Evolutionary conservation across 2,113 vertebrate species (phyloP), one percentile per base, ranked within the genome.

Genomic region (Microtus ochrogaster): DNA sequence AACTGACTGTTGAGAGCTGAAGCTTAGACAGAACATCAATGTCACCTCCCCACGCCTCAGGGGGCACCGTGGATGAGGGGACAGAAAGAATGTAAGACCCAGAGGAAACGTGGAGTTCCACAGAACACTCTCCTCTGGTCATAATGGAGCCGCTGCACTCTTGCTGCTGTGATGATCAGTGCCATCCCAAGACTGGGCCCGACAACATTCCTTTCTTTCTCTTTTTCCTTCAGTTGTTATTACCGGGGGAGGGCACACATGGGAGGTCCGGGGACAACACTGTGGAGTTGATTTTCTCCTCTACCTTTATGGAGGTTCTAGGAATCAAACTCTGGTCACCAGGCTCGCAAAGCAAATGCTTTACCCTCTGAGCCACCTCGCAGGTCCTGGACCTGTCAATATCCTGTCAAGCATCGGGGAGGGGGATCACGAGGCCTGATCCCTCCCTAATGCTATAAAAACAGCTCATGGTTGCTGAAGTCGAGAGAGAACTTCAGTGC

Each of bases 71-170:
- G 36, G 3, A 16, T 63, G n/a, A 26, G 7, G 24, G 13, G 12
- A 63, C 12, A 63, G 55, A 41, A 61, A 41, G 24, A 39, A 7
- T 4, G 33, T 13, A 39, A 26, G 21, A 82, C 52, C 52, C 2
- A 28, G 81, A 39, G 24, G n/a, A 28, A 41, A 13, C 19, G 3
- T 61, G n/a, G 55, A 4, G 22, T 28, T 26, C n/a, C 17, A 12
- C 61, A 22, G 24, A 28, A 28, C 28, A 16, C 78, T 55, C 70
- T 81, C 70, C n/a, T 63, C n/a, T 41, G 13, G 55, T 33, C 13
- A 1, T 9, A 14, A 14, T 39, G 22, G 21, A 39, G 6, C 7
- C 55, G 0, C 13, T 28, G n/a, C 0, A 2, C 55, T 82, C 81
- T 41, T 26, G n/a, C 52, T 8, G 55, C 79, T 61, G 36, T 82